Conservation (phyloP, 1,140 invertebrate species). For the Heliconius hermathena region DNA sequence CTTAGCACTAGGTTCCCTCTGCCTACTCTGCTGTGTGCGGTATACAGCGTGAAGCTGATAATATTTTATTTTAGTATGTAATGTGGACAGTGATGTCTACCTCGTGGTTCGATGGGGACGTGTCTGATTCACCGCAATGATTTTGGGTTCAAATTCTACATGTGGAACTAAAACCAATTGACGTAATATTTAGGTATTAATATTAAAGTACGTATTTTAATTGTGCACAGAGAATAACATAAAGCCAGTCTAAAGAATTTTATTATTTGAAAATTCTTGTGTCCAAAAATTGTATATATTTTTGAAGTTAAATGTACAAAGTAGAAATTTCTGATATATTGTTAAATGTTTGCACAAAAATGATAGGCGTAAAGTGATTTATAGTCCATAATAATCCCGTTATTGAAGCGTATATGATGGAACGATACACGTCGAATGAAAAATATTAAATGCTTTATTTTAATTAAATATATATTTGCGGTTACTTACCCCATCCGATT, state of each 20-base stretch:
- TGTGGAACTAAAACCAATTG: neutral
- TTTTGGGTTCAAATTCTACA: too few species aligned
- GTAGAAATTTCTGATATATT: too few species aligned
- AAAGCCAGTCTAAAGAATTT: too few species aligned
- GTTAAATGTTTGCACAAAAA: too few species aligned
- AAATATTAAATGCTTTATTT: neutral
- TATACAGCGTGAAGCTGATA: too few species aligned
- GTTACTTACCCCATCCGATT: conserved; percentile 95
- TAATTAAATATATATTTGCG: neutral
- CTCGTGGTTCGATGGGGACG: neutral
- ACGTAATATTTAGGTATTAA: neutral
- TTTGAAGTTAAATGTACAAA: too few species aligned
- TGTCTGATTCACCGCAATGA: neutral
- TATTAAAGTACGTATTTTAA: too few species aligned
- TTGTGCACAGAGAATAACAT: too few species aligned
- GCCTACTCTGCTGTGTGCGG: too few species aligned
- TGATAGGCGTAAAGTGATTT: neutral
- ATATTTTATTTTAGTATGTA: neutral
- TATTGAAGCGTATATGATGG: neutral
- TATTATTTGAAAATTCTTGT: too few species aligned
- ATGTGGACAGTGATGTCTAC: neutral
- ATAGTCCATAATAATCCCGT: neutral
- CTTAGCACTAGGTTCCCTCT: too few species aligned
- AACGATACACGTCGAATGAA: neutral
- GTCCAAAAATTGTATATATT: too few species aligned